These are phyloP conservation scores for Pica pica DNA, from an alignment of 2,113 vertebrate species.

Conservation along the genomic window DNA sequence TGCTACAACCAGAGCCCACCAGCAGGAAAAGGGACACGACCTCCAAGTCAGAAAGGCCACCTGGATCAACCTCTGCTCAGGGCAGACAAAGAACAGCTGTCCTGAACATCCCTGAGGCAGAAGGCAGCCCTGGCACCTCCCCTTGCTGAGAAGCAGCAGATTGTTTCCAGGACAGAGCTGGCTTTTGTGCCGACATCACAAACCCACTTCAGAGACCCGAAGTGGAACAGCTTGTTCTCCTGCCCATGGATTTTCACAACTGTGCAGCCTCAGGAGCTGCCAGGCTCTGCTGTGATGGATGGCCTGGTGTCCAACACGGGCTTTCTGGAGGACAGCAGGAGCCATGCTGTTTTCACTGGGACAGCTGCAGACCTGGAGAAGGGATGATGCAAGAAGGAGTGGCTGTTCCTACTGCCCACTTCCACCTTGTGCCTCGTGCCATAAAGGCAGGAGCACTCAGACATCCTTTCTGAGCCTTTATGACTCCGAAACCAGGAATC, in stretches of 20 bases:
- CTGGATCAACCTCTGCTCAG: neutral
- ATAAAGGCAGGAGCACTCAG: neutral
- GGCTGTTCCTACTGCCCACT: neutral
- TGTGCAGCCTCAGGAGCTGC: neutral
- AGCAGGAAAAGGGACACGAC: neutral
- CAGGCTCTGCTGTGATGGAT: neutral
- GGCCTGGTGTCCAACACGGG: neutral
- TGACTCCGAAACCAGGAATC: neutral
- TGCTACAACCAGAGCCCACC: neutral
- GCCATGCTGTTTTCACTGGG: neutral
- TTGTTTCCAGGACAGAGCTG: neutral
- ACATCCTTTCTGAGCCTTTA: neutral
- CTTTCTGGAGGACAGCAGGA: neutral
- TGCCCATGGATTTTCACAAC: neutral
- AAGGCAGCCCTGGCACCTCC: neutral
- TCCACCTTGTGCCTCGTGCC: neutral
- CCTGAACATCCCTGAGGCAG: neutral
- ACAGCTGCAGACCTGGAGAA: neutral
- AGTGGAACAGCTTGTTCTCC: slow-evolving; percentile 41
- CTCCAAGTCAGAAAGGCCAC: neutral
- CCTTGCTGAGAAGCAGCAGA: neutral
- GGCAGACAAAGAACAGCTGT: neutral
- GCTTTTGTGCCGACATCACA: neutral
- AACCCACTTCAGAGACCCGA: neutral
- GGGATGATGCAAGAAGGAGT: neutral